Evolutionary conservation across 2,113 vertebrate species (phyloP).

Genomic region (Ciconia boyciana): DNA sequence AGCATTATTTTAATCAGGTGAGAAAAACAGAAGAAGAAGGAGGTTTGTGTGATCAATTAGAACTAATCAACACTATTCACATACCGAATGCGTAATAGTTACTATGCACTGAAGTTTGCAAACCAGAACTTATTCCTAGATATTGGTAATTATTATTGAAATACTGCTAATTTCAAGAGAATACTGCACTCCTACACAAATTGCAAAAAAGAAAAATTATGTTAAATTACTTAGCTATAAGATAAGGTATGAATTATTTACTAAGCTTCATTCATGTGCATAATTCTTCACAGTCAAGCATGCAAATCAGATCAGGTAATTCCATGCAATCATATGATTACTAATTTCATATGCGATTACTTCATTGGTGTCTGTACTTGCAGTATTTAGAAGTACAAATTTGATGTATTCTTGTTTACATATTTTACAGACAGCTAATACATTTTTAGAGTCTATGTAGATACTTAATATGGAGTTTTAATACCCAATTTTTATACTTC

Average conservation of each 20-base stretch:
- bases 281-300: not conserved
- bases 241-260: conserved; percentile 5
- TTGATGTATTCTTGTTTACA: not conserved
- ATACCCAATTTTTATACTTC: not conserved
- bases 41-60: not conserved
- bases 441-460: not conserved
- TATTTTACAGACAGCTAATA: not conserved
- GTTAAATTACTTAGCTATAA: not conserved
- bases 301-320: conserved; percentile 7
- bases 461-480: not conserved
- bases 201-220: not conserved
- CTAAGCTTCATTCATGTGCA: not conserved
- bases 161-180: not conserved
- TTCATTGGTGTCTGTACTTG: not conserved
- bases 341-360: conserved; percentile 7
- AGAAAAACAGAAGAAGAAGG: not conserved
- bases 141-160: not conserved
- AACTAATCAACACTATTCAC: not conserved
- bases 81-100: not conserved
- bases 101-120: not conserved
- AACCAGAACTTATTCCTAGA: not conserved
- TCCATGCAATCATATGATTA: not conserved
- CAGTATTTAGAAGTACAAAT: not conserved
- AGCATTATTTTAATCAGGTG: not conserved
- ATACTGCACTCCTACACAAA: not conserved